Conservation (phyloP, 2,888 invertebrate species). For the Hofmannophila pseudospretella region DNA sequence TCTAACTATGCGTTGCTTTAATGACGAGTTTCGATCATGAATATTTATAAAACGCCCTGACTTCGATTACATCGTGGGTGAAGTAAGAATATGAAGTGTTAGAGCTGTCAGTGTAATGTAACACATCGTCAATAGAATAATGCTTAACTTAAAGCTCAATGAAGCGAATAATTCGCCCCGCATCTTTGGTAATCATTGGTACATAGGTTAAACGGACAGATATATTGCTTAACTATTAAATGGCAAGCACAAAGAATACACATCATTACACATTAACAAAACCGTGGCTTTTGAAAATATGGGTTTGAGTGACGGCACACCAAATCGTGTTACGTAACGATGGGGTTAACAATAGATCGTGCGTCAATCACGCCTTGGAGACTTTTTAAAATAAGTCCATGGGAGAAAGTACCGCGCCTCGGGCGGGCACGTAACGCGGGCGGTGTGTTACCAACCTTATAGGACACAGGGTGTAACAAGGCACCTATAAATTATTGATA, state of each 20-base stretch:
- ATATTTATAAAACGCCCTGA: slow-evolving; percentile 6
- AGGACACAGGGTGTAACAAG: background rate
- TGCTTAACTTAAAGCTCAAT: slow-evolving; percentile 21
- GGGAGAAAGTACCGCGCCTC: slow-evolving; percentile 65
- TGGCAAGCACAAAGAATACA: slow-evolving; percentile 68
- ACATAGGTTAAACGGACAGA: slow-evolving; percentile 56
- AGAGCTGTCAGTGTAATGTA: slow-evolving; percentile 1
- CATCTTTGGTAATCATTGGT: slow-evolving; percentile 45
- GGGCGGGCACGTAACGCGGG: slow-evolving; percentile 21
- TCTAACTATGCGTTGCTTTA: slow-evolving; percentile 4
- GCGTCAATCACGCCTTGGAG: slow-evolving; percentile 69
- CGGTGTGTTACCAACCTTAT: slow-evolving; percentile 1
- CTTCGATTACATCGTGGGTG: background rate
- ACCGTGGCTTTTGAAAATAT: slow-evolving; percentile 58
- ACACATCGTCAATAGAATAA: slow-evolving; percentile 1
- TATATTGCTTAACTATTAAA: slow-evolving; percentile 70
- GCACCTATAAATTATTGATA: background rate
- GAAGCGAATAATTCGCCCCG: slow-evolving; percentile 30
- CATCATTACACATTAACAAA: slow-evolving; percentile 71
- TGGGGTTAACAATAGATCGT: slow-evolving; percentile 56
- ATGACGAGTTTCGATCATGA: slow-evolving; percentile 6
- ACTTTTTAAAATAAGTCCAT: slow-evolving; percentile 72
- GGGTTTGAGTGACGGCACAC: slow-evolving; percentile 64
- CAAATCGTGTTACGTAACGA: slow-evolving; percentile 62
- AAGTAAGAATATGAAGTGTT: slow-evolving; percentile 1